Base-by-base conservation (phyloP, 2,113 vertebrate species). In the Scopus umbretta region DNA sequence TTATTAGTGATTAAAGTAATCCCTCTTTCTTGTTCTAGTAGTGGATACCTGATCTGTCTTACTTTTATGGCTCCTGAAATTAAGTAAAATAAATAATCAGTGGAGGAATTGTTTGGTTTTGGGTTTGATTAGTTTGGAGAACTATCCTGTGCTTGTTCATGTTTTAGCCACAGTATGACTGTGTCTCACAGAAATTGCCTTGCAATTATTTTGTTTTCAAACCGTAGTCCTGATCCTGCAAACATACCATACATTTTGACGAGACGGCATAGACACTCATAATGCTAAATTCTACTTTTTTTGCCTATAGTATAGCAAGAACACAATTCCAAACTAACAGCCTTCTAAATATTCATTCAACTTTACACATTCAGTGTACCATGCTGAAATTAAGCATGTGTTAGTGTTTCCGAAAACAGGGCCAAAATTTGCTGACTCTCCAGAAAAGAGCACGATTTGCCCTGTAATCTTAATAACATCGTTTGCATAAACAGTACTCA, bases 321-420 rank as follows among this genome's bases (percentile, higher is more conserved):
- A 47, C 19, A 30, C 68, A 71, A 55, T 22, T 72, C 23, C 3
- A 42, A 80, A 47, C 49, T 7, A 49, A n/a, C 26, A 90, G 21
- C 16, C 70, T 75, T 63, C 71, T 47, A 50, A 87, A 71, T 55
- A 85, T 87, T 63, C 7, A 38, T 80, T 63, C 19, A 11, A 2
- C 65, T 53, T 58, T 32, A 34, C 56, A 26, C 1, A 0, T 16
- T 15, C 52, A 5, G 2, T 6, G 50, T 36, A 10, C 59, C 47
- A 34, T 55, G 47, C 62, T 90, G 81, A 59, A 38, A 75, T 16
- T 45, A 55, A 7, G 7, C 17, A 3, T 23, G 42, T 8, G 50
- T 5, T 59, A 63, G 15, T 6, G 47, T 38, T 91, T 71, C 73
- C 88, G 82, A 75, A 72, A 56, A 7, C 49, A 52, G 43, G 21